Base-by-base conservation (phyloP, 2,888 invertebrate genomes). In the Eupithecia tripunctaria region DNA sequence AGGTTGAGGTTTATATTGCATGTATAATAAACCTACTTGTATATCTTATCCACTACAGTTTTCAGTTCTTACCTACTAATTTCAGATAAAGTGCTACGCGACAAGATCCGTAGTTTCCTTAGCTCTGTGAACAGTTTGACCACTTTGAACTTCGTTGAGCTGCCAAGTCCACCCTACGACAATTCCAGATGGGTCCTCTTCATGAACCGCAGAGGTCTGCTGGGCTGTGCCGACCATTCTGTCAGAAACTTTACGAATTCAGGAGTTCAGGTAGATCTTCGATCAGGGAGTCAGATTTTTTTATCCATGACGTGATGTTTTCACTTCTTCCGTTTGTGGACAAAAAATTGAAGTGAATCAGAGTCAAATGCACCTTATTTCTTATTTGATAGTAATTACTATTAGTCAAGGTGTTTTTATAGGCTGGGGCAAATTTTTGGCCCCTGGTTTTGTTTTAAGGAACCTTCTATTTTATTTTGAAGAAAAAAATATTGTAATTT, bases 221-320 rank as follows among this genome's bases (percentile, higher is more conserved):
- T 91, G 8, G 81, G 79, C 5, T 92, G 92, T 77, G 82, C 78
- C 68, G 91, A 91, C 71, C 85, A 90, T 68, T 80, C 84, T 5
- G 80, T 82, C 15, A 77, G 76, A 1, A 84, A 87, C 29, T 89
- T 89, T 29, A 90, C 88, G 0, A 86, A 77, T 68, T 72, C 77
- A 68, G 93, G 93, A 65, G 86, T 89, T 41, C 93, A 93, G 89
- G 93, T 92, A 36, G 36, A n/a, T n/a, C n/a, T n/a, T n/a, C n/a
- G n/a, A n/a, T n/a, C n/a, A n/a, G n/a, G n/a, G n/a, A n/a, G n/a
- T n/a, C n/a, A n/a, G n/a, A n/a, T n/a, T n/a, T n/a, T n/a, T n/a
- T n/a, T n/a, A n/a, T n/a, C n/a, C n/a, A n/a, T n/a, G n/a, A n/a
- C n/a, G n/a, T n/a, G n/a, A n/a, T n/a, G n/a, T n/a, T n/a, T n/a